These are phyloP conservation scores for Escarpia spicata DNA, from an alignment of 2,888 invertebrate species.

Conservation along the genomic window DNA sequence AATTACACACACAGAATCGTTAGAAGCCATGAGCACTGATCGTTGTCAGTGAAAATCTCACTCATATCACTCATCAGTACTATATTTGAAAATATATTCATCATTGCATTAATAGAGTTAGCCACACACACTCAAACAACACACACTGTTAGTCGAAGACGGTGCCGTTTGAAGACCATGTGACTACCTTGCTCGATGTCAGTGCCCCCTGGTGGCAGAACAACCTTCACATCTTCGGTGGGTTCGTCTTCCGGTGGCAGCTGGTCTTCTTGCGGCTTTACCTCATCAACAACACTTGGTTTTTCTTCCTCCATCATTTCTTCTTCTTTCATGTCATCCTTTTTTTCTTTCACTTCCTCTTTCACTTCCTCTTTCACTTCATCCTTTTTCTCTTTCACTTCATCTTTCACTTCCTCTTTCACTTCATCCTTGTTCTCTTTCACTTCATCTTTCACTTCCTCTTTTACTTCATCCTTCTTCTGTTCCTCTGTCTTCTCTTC, in stretches of 20 bases:
- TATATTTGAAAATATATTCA: not conserved
- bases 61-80: not conserved
- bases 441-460: constrained; percentile 19
- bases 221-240: not conserved
- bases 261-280: not conserved
- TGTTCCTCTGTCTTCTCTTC: constrained; percentile 20
- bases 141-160: not conserved
- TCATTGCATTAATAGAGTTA: not conserved
- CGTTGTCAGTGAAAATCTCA: not conserved
- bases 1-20: not conserved
- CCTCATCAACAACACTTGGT: not conserved
- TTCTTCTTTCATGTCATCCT: not conserved
- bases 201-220: not conserved
- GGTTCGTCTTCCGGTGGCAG: not conserved
- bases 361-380: not conserved
- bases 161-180: not conserved
- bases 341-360: not conserved
- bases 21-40: not conserved
- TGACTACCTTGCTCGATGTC: not conserved
- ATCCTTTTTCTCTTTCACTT: not conserved
- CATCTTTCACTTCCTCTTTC: not conserved
- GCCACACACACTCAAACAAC: not conserved
- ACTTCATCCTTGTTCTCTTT: not conserved
- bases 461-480: constrained; percentile 21
- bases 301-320: not conserved